Conservation (phyloP, 2,888 invertebrate genomes). For the Asteroscopus sphinx region DNA sequence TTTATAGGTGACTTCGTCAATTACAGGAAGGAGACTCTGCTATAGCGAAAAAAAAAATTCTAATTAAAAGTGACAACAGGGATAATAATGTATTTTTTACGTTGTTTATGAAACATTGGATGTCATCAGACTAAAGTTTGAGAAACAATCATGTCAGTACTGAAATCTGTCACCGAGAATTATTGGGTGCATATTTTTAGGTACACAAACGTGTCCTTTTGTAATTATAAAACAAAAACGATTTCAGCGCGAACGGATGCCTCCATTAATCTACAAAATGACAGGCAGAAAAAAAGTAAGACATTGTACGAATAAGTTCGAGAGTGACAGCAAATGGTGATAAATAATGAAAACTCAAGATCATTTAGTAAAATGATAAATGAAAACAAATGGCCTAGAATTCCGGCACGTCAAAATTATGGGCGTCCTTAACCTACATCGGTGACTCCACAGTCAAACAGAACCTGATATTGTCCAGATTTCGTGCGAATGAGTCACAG, state of each 20-base stretch:
- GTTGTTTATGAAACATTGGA: conserved; percentile 18
- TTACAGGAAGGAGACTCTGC: conserved; percentile 38
- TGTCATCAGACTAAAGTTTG: conserved; percentile 1
- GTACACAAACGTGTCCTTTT: conserved; percentile 17
- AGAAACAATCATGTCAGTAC: conserved; percentile 2
- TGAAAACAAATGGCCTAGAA: conserved; percentile 53
- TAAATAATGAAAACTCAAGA: conserved; percentile 51
- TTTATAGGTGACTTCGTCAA: conserved; percentile 56
- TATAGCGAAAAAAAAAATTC: conserved; percentile 35
- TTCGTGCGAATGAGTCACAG: conserved; percentile 54
- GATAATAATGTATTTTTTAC: conserved; percentile 26
- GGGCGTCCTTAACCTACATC: conserved; percentile 64
- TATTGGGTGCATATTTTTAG: conserved; percentile 16
- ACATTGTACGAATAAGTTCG: conserved; percentile 22
- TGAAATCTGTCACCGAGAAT: not conserved
- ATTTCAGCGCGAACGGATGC: conserved; percentile 29
- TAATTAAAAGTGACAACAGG: conserved; percentile 61
- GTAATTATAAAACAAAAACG: conserved; percentile 21
- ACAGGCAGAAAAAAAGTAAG: conserved; percentile 31
- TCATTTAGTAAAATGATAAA: conserved; percentile 60
- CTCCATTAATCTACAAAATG: conserved; percentile 47
- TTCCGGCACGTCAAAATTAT: conserved; percentile 46
- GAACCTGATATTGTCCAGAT: conserved; percentile 61
- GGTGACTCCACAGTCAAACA: conserved; percentile 32
- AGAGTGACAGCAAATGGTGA: conserved; percentile 37